phyloP scores from a whole-genome alignment of 2,888 invertebrate genomes.

The Lycophotia porphyrea region DNA sequence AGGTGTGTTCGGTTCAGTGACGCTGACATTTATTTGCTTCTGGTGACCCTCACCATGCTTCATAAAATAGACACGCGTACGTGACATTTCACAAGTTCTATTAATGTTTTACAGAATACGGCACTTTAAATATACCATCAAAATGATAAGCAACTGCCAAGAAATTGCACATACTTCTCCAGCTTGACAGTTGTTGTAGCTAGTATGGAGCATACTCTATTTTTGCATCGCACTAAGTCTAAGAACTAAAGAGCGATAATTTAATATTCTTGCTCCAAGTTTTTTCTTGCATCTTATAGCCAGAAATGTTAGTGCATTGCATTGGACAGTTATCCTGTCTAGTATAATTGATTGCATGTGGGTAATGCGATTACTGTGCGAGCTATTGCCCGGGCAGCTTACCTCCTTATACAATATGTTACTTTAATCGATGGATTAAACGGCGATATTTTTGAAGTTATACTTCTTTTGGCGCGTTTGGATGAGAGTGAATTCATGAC shows the following conservation, averaged over 20 bases:
- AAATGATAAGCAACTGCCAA: conserved; percentile 43
- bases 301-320: conserved; percentile 36
- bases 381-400: conserved; percentile 76
- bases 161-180: conserved; percentile 17
- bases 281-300: conserved; percentile 22
- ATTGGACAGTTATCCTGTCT: conserved; percentile 70
- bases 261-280: not conserved
- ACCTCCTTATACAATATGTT: conserved; percentile 68
- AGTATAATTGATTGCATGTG: conserved; percentile 80
- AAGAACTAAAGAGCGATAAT: not conserved
- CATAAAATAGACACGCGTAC: conserved; percentile 29
- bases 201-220: conserved; percentile 18
- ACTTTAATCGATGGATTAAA: conserved; percentile 60
- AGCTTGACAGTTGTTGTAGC: conserved; percentile 4
- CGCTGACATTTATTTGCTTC: conserved; percentile 55
- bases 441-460: too few relatives aligned
- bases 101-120: conserved; percentile 34
- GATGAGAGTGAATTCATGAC: too few relatives aligned
- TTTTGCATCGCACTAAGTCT: conserved; percentile 2
- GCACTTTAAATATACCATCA: conserved; percentile 39
- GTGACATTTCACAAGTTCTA: conserved; percentile 55
- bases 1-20: conserved; percentile 38
- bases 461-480: too few relatives aligned
- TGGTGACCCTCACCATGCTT: conserved; percentile 43
- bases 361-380: conserved; percentile 83